phyloP scores from a whole-genome alignment of 2,888 invertebrate genomes.

The Zele albiditarsus region DNA sequence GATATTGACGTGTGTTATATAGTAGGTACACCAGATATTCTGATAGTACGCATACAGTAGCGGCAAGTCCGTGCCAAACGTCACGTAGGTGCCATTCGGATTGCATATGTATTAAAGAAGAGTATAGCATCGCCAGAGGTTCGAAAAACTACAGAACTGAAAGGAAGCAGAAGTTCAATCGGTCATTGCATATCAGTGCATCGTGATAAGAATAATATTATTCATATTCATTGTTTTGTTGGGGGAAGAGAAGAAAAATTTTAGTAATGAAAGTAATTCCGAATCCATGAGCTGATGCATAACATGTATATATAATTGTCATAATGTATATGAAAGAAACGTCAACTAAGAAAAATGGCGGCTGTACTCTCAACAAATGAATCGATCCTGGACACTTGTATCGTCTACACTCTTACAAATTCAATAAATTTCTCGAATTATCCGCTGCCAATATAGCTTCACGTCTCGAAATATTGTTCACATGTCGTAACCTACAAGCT shows the following conservation, averaged over 20 bases:
- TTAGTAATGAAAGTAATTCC: no score
- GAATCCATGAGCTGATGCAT: no score
- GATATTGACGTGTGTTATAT: neutral
- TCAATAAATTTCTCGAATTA: neutral
- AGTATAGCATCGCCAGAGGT: neutral
- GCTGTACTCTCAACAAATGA: neutral
- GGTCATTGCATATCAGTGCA: no score
- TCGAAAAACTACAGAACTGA: neutral
- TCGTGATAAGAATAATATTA: no score
- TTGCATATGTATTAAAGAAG: neutral
- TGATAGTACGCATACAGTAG: neutral
- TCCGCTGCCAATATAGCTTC: neutral
- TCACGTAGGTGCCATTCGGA: slow-evolving; percentile 12
- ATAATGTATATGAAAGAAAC: neutral
- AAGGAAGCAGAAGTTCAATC: neutral
- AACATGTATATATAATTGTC: neutral
- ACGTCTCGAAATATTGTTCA: neutral
- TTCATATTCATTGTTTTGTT: no score
- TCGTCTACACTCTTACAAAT: neutral
- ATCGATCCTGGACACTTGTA: neutral
- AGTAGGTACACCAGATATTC: neutral
- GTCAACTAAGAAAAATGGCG: neutral
- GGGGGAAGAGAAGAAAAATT: no score
- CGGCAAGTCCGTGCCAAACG: neutral
- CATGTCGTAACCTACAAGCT: no score